A percentile compares a stretch with the other conserved stretches of the same genome.
Evolutionary conservation across 2,797 vertebrate genomes (phyloP).

Genomic region (Pantherophis alleghaniensis): DNA sequence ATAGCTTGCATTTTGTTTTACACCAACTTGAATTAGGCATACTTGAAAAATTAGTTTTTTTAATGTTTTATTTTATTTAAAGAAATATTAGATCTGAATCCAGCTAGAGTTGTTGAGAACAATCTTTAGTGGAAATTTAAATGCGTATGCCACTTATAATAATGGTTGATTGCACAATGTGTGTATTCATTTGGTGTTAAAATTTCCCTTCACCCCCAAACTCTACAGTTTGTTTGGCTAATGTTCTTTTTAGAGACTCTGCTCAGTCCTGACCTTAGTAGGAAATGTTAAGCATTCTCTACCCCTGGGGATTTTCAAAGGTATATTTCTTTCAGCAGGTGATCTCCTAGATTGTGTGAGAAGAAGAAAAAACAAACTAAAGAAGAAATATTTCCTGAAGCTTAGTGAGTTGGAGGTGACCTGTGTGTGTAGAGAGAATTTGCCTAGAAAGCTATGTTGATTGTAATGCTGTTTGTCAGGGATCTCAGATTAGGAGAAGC

Average conservation of each 20-base stretch:
- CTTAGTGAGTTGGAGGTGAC: neutral
- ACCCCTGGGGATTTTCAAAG: neutral
- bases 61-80: neutral
- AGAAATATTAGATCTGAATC: neutral
- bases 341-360: neutral
- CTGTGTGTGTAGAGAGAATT: neutral
- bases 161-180: neutral
- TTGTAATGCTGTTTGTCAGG: conserved; percentile 71
- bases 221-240: neutral
- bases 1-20: neutral
- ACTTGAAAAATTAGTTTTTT: neutral
- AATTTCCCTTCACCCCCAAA: neutral
- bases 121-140: neutral
- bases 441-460: conserved; percentile 12
- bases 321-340: neutral
- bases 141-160: neutral
- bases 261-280: neutral
- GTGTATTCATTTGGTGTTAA: neutral
- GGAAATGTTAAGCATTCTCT: neutral
- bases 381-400: neutral
- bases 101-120: neutral
- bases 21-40: neutral
- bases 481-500: conserved; percentile 57
- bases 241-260: neutral
- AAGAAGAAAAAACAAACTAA: neutral